These are phyloP conservation scores for Urocolius indicus DNA, from an alignment of 2,113 vertebrate genomes.

Conservation along the genomic window DNA sequence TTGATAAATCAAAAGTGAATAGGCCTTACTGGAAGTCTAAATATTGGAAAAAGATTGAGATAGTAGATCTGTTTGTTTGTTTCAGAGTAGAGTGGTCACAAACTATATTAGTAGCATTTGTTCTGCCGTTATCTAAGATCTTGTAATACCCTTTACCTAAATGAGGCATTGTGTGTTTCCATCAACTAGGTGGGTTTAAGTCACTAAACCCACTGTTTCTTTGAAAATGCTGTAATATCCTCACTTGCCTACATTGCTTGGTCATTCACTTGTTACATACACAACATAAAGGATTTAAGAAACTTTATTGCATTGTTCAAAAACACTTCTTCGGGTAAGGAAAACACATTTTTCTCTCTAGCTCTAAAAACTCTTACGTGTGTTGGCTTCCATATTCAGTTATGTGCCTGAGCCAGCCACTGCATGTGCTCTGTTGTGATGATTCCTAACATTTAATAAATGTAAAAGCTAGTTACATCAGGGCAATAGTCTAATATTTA, in stretches of 20 bases:
- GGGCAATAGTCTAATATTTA: neutral
- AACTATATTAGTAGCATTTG: neutral
- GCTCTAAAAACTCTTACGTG: fast-evolving
- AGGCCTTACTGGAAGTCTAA: neutral
- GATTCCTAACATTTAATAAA: neutral
- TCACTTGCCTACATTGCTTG: fast-evolving
- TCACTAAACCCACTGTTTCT: neutral
- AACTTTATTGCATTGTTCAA: neutral
- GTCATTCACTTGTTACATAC: neutral
- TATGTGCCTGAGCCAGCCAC: neutral
- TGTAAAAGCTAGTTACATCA: neutral
- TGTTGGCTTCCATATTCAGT: neutral
- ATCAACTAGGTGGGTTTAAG: neutral
- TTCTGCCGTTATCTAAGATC: neutral
- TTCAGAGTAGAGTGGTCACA: neutral
- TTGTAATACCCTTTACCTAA: neutral
- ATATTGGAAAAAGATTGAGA: neutral
- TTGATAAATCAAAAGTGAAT: neutral
- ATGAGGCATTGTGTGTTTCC: neutral
- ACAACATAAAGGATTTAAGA: neutral
- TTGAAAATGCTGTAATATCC: neutral
- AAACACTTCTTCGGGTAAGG: neutral
- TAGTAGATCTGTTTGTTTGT: neutral
- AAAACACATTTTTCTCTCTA: neutral
- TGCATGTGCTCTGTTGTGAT: neutral